Evolutionary conservation across 2,797 vertebrate genomes (phyloP).

Genomic region (Hoplostethus atlanticus): DNA sequence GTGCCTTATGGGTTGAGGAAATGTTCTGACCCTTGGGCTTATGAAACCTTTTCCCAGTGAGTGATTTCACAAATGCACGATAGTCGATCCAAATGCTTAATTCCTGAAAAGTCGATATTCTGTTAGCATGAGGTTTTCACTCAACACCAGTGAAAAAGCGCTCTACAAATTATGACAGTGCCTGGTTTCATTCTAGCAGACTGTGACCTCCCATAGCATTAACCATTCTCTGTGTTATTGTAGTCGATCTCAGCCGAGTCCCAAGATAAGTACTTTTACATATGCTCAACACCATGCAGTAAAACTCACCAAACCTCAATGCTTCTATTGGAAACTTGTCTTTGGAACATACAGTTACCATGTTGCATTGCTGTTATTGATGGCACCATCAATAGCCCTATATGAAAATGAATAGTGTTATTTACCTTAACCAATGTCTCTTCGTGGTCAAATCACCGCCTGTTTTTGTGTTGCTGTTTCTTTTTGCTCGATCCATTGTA

Average conservation of each 20-base stretch:
- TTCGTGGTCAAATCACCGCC: conserved; percentile 65
- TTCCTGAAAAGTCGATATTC: too few relatives aligned
- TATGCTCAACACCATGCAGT: conserved; percentile 72
- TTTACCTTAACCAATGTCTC: conserved; percentile 67
- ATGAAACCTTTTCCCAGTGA: too few relatives aligned
- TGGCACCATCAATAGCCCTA: conserved; percentile 52
- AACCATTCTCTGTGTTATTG: conserved; percentile 27
- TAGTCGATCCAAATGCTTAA: too few relatives aligned
- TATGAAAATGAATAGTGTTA: conserved; percentile 61
- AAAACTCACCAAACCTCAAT: conserved; percentile 62
- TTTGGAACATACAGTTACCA: conserved; percentile 65
- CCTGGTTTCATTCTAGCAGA: conserved; percentile 38
- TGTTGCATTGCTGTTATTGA: conserved; percentile 57
- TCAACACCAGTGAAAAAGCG: too few relatives aligned
- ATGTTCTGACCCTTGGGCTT: too few relatives aligned
- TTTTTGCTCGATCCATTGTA: conserved; percentile 75
- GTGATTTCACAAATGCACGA: too few relatives aligned
- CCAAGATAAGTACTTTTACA: conserved; percentile 76
- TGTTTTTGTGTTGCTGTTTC: conserved; percentile 62
- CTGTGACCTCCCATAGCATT: conserved; percentile 29
- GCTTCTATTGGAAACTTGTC: conserved; percentile 56
- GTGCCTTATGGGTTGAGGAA: too few relatives aligned
- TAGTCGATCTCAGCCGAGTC: conserved; percentile 62
- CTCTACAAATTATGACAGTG: not conserved
- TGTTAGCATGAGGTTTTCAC: too few relatives aligned